A percentile compares a stretch with the other conserved stretches of the same genome.
phyloP scores from a whole-genome alignment of 2,797 vertebrate genomes.

The Macropus fuliginosus region DNA sequence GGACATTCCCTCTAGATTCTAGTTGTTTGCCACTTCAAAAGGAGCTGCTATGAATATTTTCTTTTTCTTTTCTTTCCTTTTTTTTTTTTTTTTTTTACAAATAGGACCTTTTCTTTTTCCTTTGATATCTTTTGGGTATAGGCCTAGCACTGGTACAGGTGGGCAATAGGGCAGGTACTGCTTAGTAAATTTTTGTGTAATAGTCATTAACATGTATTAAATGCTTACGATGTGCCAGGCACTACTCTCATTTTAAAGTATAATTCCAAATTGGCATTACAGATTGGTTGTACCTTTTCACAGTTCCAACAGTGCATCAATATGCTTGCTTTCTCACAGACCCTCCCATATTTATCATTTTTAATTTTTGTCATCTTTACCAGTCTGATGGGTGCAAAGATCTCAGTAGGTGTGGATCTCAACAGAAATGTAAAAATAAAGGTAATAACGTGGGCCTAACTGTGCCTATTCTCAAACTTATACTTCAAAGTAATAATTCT shows the following conservation, averaged over 20 bases:
- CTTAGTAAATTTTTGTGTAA: not conserved
- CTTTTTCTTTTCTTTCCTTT: not conserved
- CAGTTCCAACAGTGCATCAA: not conserved
- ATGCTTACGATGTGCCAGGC: not conserved
- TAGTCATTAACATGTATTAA: not conserved
- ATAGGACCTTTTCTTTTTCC: not conserved
- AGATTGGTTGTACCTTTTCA: not conserved
- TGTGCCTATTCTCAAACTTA: not conserved
- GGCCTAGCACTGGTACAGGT: not conserved
- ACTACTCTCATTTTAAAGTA: not conserved
- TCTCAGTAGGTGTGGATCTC: not conserved
- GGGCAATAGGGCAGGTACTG: not conserved
- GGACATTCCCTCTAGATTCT: not conserved
- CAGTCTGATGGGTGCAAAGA: not conserved
- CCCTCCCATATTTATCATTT: not conserved
- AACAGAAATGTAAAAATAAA: not conserved
- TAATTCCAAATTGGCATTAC: not conserved
- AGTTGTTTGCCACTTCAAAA: not conserved
- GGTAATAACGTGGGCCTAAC: not conserved
- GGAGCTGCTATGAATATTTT: not conserved
- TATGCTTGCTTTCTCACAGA: not conserved
- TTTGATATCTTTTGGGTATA: not conserved
- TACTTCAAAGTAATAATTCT: not conserved
- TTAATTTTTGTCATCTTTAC: not conserved
- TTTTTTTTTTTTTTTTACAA: not conserved